A percentile compares a stretch with the other conserved stretches of the same genome.
Evolutionary conservation across 2,797 vertebrate species (phyloP).

Genomic region (Florisuga fusca): DNA sequence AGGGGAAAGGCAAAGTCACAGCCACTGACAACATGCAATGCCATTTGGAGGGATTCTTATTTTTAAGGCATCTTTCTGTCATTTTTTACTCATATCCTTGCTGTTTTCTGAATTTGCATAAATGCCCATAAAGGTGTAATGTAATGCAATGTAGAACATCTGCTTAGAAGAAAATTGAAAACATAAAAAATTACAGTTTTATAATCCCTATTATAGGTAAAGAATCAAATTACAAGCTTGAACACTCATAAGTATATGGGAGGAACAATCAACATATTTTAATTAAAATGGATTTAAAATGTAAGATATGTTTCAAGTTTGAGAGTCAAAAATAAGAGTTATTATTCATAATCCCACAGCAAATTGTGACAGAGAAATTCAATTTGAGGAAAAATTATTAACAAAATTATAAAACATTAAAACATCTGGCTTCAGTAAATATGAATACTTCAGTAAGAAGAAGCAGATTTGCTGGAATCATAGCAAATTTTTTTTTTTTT

Average conservation of each 20-base stretch:
- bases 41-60: background rate
- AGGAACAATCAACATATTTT: background rate
- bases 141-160: background rate
- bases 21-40: background rate
- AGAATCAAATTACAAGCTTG: background rate
- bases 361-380: background rate
- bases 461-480: background rate
- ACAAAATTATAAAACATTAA: background rate
- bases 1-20: background rate
- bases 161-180: background rate
- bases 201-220: background rate
- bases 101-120: background rate
- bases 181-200: background rate
- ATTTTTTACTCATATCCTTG: background rate
- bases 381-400: background rate
- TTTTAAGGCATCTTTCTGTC: background rate
- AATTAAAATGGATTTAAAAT: constrained; percentile 14
- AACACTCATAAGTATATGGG: background rate
- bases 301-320: background rate
- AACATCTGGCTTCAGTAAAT: background rate
- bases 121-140: background rate
- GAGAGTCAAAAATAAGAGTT: background rate
- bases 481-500: background rate
- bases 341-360: background rate
- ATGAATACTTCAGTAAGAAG: background rate